These are phyloP conservation scores for Austrofundulus limnaeus DNA, from an alignment of 2,113 vertebrate genomes.

Conservation along the genomic window DNA sequence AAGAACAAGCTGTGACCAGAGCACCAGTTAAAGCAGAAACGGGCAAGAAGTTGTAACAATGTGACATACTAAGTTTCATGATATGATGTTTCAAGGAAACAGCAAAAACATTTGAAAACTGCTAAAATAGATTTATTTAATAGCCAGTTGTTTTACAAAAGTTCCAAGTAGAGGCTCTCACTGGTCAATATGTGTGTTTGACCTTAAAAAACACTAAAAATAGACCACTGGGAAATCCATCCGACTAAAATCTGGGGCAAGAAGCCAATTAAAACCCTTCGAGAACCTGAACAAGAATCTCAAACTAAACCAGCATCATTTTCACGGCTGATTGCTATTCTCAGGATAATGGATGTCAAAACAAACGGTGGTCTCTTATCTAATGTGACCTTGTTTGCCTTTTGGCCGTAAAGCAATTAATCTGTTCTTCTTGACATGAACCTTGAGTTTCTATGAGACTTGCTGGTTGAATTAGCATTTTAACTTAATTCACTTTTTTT, in stretches of 20 bases:
- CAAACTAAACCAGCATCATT: background rate
- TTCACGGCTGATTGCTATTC: slow-evolving; percentile 5
- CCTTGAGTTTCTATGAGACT: background rate
- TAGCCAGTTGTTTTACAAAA: background rate
- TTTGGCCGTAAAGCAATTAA: background rate
- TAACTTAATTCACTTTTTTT: background rate
- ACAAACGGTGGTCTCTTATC: background rate
- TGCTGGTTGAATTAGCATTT: slow-evolving; percentile 1
- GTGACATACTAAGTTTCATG: too few relatives aligned
- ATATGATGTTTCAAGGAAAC: too few relatives aligned
- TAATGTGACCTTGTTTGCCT: background rate
- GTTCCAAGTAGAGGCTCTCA: background rate
- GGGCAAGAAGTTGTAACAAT: too few relatives aligned
- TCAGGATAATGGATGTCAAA: background rate
- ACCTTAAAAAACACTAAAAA: background rate
- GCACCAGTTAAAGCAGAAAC: too few relatives aligned
- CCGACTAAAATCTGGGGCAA: background rate
- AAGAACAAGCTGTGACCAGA: too few relatives aligned
- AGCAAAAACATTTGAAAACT: background rate
- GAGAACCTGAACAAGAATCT: background rate
- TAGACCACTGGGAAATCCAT: background rate
- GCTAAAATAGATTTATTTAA: background rate
- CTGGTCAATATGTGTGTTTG: background rate
- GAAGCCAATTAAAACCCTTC: background rate
- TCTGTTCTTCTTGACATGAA: background rate